Evolutionary conservation across 2,797 vertebrate species (phyloP), one percentile per base, ranked within the genome.

Genomic region (Trachurus trachurus): DNA sequence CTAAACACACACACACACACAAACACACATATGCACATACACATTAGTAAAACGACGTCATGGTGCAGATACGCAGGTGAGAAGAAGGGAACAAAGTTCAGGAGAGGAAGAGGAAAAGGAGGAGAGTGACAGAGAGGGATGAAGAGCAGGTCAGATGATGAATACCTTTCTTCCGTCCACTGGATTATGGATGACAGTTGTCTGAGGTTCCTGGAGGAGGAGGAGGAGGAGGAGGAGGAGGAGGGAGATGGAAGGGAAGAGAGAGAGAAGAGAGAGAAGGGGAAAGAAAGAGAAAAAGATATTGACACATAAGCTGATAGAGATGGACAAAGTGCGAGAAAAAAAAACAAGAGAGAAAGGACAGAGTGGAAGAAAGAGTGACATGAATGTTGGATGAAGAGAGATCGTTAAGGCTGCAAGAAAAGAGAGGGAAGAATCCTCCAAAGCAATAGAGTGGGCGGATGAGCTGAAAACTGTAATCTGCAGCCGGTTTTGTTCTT

Each of bases 141-240:
- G 74, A 59, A 77, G 79, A 78, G 71, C 47, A 57, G 84, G 76
- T 66, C 65, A 52, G 74, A 69, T 62, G 83, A 76, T 34, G 80
- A 85, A 70, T 99, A 98, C 98, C 98, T 98, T 99, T 87, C 93
- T 95, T 95, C 98, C 91, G 90, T 99, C 97, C 96, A 95, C 93
- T 64, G 97, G 97, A 94, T 99, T 99, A 97, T 99, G 98, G 96
- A 99, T 99, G 94, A 98, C 97, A 76, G 98, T 98, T 94, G 96
- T 98, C 96, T 99, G 98, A 96, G 98, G 96, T 90, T 98, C 97
- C 60, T 96, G 93, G 80, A 93, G 84, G 85, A 68, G 80, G 74
- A 81, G 64, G 81, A 91, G 87, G 74, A 81, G 64, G 81, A 91
- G 87, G 92, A 90, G 93, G 80, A 93, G 86, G 85, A 67, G 80